Evolutionary conservation across 2,888 invertebrate species (phyloP), one percentile per base, ranked within the genome.

Genomic region (Apocheima hispidaria): DNA sequence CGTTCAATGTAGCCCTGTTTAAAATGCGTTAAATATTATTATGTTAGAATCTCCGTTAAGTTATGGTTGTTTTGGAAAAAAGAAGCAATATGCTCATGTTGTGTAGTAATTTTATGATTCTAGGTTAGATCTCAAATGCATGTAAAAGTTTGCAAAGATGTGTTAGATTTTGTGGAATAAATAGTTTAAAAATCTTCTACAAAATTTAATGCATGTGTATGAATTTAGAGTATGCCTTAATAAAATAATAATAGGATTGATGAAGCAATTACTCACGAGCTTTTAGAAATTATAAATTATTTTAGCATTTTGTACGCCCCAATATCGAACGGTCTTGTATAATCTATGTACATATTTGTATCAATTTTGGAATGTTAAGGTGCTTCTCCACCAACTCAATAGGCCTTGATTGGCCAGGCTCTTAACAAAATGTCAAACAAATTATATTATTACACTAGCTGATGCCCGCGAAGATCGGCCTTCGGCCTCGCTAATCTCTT

Each of bases 271-370:
- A n/a, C 1, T 21, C 10, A 3, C 23, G 21, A 44, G 28, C 5
- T 44, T 44, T 9, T 28, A 28, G 28, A 28, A 28, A 44, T 16
- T n/a, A 16, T 28, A 28, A 12, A n/a, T n/a, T 43, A n/a, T 44
- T 16, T 28, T 28, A 28, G 16, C 44, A 28, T 43, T 43, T 28
- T n/a, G 28, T 28, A 44, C 28, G 52, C 35, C 40, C 28, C 40
- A 30, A 33, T 36, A 36, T 46, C 23, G 44, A 52, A 40, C 28
- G 51, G 52, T 33, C 41, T 9, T 48, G 30, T 55, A 48, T 55
- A 54, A 38, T 54, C 52, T 54, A 41, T 68, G 63, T 62, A 66
- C 57, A 63, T 63, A 51, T 60, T 16, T 51, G 65, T 57, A 44
- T 60, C 48, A 41, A 55, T 40, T 16, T 55, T 40, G 49, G 59